phyloP scores from a whole-genome alignment of 2,797 vertebrate genomes.

The Centropyge bicolor region DNA sequence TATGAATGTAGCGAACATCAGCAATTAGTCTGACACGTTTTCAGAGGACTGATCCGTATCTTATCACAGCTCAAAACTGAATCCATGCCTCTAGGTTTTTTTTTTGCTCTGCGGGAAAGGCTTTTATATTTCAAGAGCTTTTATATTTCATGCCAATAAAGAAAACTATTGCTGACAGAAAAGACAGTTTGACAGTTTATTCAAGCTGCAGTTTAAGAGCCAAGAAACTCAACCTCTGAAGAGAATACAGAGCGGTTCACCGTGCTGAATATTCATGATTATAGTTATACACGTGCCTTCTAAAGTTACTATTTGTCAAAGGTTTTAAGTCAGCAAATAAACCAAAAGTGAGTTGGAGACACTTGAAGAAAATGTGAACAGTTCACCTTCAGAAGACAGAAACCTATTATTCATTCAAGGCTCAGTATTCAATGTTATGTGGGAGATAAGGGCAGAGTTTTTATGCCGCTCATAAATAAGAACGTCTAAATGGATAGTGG shows the following conservation, averaged over 20 bases:
- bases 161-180: slow-evolving; percentile 61
- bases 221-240: slow-evolving; percentile 50
- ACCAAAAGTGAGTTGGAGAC: slow-evolving; percentile 26
- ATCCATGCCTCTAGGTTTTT: not conserved
- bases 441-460: slow-evolving; percentile 39
- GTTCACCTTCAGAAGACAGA: slow-evolving; percentile 63
- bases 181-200: slow-evolving; percentile 76
- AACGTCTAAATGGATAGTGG: not conserved
- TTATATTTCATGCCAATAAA: slow-evolving; percentile 70
- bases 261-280: slow-evolving; percentile 67
- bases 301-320: slow-evolving; percentile 52
- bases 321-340: slow-evolving; percentile 62
- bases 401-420: slow-evolving; percentile 46
- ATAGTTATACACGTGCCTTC: slow-evolving; percentile 27
- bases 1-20: not conserved
- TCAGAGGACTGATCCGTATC: slow-evolving; percentile 10
- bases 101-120: slow-evolving; percentile 34
- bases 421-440: slow-evolving; percentile 35
- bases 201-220: slow-evolving; percentile 69
- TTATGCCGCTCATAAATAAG: slow-evolving; percentile 25
- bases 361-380: slow-evolving; percentile 42
- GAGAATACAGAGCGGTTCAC: slow-evolving; percentile 61
- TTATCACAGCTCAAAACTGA: slow-evolving; percentile 20
- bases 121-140: slow-evolving; percentile 69
- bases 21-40: not conserved